These are phyloP conservation scores for Rhopalosiphum padi DNA, from an alignment of 1,140 invertebrate species.

Conservation along the genomic window DNA sequence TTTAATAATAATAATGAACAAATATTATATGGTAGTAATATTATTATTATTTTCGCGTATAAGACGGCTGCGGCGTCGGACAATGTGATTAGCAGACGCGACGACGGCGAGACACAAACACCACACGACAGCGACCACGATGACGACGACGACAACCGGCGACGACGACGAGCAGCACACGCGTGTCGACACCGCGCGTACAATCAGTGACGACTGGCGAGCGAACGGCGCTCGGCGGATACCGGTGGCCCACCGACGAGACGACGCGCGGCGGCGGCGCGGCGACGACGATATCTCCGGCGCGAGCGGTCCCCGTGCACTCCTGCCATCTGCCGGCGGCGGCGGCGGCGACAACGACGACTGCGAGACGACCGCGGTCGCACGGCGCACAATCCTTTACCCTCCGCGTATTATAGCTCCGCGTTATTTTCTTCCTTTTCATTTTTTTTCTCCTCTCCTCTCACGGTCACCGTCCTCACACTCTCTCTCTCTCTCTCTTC, in stretches of 20 bases:
- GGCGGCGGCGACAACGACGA: not conserved
- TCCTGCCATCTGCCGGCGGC: conserved; percentile 54
- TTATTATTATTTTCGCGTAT: not conserved
- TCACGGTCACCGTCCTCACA: not conserved
- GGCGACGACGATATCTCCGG: conserved; percentile 43
- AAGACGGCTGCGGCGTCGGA: conserved; percentile 56
- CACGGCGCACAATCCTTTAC: conserved; percentile 53
- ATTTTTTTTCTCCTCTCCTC: conserved; percentile 18
- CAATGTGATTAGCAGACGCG: conserved; percentile 37
- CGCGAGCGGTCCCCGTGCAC: conserved; percentile 47
- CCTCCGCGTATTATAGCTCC: not conserved
- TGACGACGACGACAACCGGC: conserved; percentile 3
- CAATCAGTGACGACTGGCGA: conserved; percentile 65
- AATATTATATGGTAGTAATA: not conserved
- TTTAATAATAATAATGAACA: not conserved
- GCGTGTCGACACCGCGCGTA: conserved; percentile 54
- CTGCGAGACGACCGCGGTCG: not conserved
- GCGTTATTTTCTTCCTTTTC: not conserved
- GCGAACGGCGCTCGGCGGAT: conserved; percentile 71
- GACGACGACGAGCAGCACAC: conserved; percentile 26
- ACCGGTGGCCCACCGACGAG: conserved; percentile 43
- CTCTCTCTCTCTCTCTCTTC: not conserved
- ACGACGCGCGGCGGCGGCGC: conserved; percentile 6
- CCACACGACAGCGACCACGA: conserved; percentile 58
- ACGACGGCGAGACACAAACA: conserved; percentile 59